Base-by-base conservation (phyloP, 2,888 invertebrate species). In the Sphecodes monilicornis region DNA sequence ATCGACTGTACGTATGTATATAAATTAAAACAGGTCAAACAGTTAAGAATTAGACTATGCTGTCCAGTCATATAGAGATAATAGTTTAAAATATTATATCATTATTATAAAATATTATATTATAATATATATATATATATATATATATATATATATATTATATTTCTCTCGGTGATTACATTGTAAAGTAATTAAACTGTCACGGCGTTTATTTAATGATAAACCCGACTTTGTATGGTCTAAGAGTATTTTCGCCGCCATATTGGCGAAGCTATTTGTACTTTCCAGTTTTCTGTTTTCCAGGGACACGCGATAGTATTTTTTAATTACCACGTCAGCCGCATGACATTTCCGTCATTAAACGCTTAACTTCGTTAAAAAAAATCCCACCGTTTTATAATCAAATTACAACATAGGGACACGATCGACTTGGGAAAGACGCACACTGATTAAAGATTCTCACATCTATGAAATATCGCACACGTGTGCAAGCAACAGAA, bases 401-500 rank as follows among this genome's bases (percentile, higher is more conserved):
- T 60, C 60, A 60, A 60, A 60, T 60, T 64, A 32, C 32, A 64
- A 64, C 32, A 64, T 32, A 13, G 3, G 16, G 29, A 64, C 64
- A 64, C 10, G 64, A 64, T 64, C 18, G 16, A 64, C 18, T 32
- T 29, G 64, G 32, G 29, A 64, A 64, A 64, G 22, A 64, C 22
- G 29, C 32, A 60, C 22, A 64, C 64, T 22, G 64, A 64, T 64
- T 36, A 64, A 32, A 32, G 32, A 22, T 64, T 64, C 60, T 10
- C 64, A 36, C 32, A 22, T 64, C 64, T 36, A 64, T 32, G 32
- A 64, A 64, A 64, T 32, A 64, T 22, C 29, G 18, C 29, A 64
- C 32, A 64, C 64, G 29, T 16, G 64, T 60, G 1, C 60, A 3
- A 29, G 29, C 60, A 29, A 29, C 64, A 64, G 64, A 76, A 83